Evolutionary conservation across 2,113 vertebrate genomes (phyloP), one percentile per base, ranked within the genome.

Genomic region (Pygoscelis adeliae): DNA sequence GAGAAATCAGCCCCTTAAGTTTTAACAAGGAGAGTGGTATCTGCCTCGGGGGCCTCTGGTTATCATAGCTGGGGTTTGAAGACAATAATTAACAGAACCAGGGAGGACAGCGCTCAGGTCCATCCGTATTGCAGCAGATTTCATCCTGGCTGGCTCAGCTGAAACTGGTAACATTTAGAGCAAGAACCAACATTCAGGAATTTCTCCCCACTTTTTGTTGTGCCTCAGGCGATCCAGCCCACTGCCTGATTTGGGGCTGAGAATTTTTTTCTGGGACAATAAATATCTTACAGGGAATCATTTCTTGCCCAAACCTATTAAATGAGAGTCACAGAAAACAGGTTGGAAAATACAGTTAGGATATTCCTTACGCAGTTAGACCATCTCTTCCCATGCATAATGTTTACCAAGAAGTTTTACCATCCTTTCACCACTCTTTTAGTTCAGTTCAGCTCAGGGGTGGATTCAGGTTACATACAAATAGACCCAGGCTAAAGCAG

Each of bases 141-240:
- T 16, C 2, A 1, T 42, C 71, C 70, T 15, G 6, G 30, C 73
- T 83, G 66, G 56, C 84, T 9, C 34, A n/a, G 73, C 56, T 19
- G 40, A 27, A 34, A 29, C 40, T 5, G 29, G 40, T 5, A 53
- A 71, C 6, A 2, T 17, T 50, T 3, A 58, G 19, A 79, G 23
- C 10, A 42, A 87, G 49, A 76, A 5, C 1, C 65, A 38, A 4
- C 2, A 8, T 2, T 14, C 15, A 15, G 74, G 65, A 53, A 56
- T 80, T 59, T 34, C 70, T 85, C 53, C 47, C 56, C 27, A 8
- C 36, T 20, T 70, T 87, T 14, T 78, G 22, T 12, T 27, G 38
- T 52, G 11, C 19, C 32, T n/a, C 1, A 6, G 23, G 21, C 0
- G 0, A n/a, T 29, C 65, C 78, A 77, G 18, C 36, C 46, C 9